A percentile compares a stretch with the other conserved stretches of the same genome.
Conservation (phyloP, 2,113 vertebrate genomes). For the Oreotrochilus melanogaster region DNA sequence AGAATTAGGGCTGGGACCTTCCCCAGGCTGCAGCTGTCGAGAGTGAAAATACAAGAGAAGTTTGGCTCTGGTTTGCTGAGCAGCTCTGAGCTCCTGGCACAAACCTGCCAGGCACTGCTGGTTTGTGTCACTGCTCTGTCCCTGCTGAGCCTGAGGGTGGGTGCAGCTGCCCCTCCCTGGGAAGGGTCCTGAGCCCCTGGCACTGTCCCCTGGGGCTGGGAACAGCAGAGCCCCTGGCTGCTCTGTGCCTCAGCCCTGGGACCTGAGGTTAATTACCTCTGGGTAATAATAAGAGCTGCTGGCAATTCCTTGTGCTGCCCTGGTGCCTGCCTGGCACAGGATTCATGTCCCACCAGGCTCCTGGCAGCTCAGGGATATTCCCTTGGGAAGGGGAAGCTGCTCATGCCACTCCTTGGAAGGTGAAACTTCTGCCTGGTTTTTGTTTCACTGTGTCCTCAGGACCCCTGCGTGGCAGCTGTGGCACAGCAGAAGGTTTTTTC, state of each 20-base stretch:
- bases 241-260: too few species aligned
- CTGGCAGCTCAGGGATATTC: background rate
- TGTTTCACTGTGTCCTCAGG: background rate
- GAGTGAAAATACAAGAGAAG: background rate
- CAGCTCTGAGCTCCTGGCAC: background rate
- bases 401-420: background rate
- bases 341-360: background rate
- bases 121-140: too few species aligned
- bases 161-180: background rate
- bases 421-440: background rate
- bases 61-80: background rate
- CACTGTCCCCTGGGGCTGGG: background rate
- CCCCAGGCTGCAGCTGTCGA: slow-evolving; percentile 11
- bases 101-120: background rate
- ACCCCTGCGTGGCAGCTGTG: background rate
- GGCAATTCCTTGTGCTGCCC: slow-evolving; percentile 26
- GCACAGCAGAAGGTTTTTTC: background rate
- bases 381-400: background rate
- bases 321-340: slow-evolving; percentile 10
- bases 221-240: background rate
- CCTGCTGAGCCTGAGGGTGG: too few species aligned
- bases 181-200: accelerated
- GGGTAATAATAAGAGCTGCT: slow-evolving; percentile 40
- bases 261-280: background rate
- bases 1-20: background rate